Evolutionary conservation across 2,888 invertebrate genomes (phyloP).

Genomic region (Cosmia trapezina): DNA sequence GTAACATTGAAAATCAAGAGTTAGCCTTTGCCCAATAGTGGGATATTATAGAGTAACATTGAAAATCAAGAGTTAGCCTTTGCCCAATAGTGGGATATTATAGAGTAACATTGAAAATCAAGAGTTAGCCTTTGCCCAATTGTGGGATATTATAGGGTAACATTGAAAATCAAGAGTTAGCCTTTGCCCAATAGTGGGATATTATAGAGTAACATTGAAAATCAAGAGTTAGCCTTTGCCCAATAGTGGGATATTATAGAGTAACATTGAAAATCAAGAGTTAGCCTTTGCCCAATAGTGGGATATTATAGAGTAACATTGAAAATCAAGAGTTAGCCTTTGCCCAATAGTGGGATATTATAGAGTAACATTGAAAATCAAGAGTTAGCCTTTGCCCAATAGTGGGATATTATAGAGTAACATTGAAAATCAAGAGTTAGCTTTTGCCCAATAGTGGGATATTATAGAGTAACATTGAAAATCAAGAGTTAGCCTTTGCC

Average conservation of each 20-base stretch:
- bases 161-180: not conserved
- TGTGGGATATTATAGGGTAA: not conserved
- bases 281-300: not conserved
- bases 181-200: not conserved
- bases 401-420: not conserved
- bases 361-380: not conserved
- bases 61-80: not conserved
- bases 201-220: not conserved
- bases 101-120: not conserved
- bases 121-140: not conserved
- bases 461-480: not conserved
- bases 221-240: not conserved
- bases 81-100: not conserved
- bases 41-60: not conserved
- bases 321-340: not conserved
- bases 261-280: not conserved
- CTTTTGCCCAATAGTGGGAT: not conserved
- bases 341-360: not conserved
- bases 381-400: not conserved
- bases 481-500: not conserved
- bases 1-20: not conserved
- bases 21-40: not conserved
- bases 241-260: not conserved
- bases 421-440: not conserved
- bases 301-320: not conserved